Conservation (phyloP, 1,140 invertebrate species). For the Apis mellifera region Amel_HAv3.1 CM009943.2:4147001-4147500, state of each 20-base stretch:
- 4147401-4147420: constrained; percentile 45
- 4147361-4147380: constrained; percentile 34
- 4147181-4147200: neutral
- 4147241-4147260: constrained; percentile 57
- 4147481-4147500: constrained; percentile 35
- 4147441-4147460: constrained; percentile 16
- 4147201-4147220: neutral
- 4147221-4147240: constrained; percentile 54
- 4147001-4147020: constrained; percentile 12
- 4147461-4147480: constrained; percentile 53
- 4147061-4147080: neutral
- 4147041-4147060: constrained; percentile 15
- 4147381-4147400: constrained; percentile 36
- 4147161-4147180: neutral
- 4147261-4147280: constrained; percentile 34
- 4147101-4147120: constrained; percentile 42
- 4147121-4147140: constrained; percentile 13
- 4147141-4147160: neutral
- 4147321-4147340: constrained; percentile 49
- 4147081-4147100: neutral
- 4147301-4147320: constrained; percentile 52
- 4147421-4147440: constrained; percentile 38
- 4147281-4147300: constrained; percentile 28
- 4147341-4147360: constrained; percentile 53
- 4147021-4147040: neutral